phyloP scores from a whole-genome alignment of 1,140 invertebrate species.

The Manduca sexta region DNA sequence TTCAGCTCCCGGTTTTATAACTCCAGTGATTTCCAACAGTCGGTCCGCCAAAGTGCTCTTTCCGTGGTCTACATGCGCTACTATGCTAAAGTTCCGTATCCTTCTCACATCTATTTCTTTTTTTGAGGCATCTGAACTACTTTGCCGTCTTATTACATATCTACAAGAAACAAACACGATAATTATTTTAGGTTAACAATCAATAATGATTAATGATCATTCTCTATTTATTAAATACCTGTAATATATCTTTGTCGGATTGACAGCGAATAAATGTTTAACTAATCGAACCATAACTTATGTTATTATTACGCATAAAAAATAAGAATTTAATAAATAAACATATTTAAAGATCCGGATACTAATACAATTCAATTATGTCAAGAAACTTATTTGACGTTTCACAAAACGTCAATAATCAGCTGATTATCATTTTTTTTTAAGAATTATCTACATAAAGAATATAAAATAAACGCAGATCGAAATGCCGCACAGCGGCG shows the following conservation, averaged over 20 bases:
- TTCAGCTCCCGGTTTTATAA: conserved; percentile 80
- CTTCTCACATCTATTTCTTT: conserved; percentile 62
- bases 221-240: neutral
- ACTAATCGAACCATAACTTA: neutral
- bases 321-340: neutral
- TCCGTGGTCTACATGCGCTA: conserved; percentile 98
- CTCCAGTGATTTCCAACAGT: conserved; percentile 91
- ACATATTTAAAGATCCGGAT: neutral
- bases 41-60: conserved; percentile 97
- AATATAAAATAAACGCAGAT: too few relatives aligned
- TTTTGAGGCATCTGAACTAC: conserved; percentile 24
- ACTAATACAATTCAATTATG: neutral
- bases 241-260: neutral
- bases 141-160: conserved; percentile 22
- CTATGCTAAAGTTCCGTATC: conserved; percentile 96
- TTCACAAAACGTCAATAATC: neutral
- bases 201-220: too few relatives aligned
- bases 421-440: neutral
- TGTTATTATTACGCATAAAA: neutral
- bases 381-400: neutral
- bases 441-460: neutral
- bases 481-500: too few relatives aligned
- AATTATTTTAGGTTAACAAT: too few relatives aligned
- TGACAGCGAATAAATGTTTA: too few relatives aligned
- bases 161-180: conserved; percentile 7